A percentile compares a stretch with the other conserved stretches of the same genome.
phyloP scores from a whole-genome alignment of 1,140 invertebrate genomes.

The Drosophila jambulina region DNA sequence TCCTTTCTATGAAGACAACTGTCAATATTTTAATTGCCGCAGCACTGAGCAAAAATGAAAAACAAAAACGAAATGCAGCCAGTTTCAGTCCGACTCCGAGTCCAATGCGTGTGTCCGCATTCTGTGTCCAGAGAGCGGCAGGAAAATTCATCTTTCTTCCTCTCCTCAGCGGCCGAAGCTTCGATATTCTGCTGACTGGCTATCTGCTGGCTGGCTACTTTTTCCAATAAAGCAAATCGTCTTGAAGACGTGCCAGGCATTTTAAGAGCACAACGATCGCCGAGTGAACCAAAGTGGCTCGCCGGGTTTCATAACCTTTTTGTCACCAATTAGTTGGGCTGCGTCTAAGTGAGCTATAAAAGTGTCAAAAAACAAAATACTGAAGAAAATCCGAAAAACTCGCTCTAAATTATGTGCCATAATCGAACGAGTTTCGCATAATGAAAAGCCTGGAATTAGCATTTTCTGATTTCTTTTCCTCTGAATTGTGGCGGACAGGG shows the following conservation, averaged over 20 bases:
- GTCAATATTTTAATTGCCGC: constrained; percentile 82
- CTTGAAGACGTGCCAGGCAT: constrained; percentile 68
- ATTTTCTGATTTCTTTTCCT: constrained; percentile 68
- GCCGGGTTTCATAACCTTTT: constrained; percentile 69
- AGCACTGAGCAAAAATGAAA: constrained; percentile 34
- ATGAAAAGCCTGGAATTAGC: constrained; percentile 43
- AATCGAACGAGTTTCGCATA: constrained; percentile 64
- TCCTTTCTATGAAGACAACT: constrained; percentile 70
- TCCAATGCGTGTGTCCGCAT: constrained; percentile 80
- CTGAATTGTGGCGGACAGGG: constrained; percentile 43
- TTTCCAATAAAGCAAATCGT: constrained; percentile 80
- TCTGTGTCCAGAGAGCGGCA: constrained; percentile 55
- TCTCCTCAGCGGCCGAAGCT: constrained; percentile 26
- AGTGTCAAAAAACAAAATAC: constrained; percentile 69
- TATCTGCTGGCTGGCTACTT: constrained; percentile 52
- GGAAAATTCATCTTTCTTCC: constrained; percentile 72
- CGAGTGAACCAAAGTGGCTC: constrained; percentile 38
- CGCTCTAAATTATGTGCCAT: constrained; percentile 69
- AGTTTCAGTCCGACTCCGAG: constrained; percentile 43
- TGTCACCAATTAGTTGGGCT: constrained; percentile 47
- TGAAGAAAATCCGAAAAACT: constrained; percentile 53
- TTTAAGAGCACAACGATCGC: constrained; percentile 60
- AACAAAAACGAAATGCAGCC: constrained; percentile 51
- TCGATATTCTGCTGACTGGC: constrained; percentile 27
- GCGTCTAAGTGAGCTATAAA: constrained; percentile 76